These are phyloP conservation scores for Mobula birostris DNA, from an alignment of 2,113 vertebrate species.

Conservation along the genomic window DNA sequence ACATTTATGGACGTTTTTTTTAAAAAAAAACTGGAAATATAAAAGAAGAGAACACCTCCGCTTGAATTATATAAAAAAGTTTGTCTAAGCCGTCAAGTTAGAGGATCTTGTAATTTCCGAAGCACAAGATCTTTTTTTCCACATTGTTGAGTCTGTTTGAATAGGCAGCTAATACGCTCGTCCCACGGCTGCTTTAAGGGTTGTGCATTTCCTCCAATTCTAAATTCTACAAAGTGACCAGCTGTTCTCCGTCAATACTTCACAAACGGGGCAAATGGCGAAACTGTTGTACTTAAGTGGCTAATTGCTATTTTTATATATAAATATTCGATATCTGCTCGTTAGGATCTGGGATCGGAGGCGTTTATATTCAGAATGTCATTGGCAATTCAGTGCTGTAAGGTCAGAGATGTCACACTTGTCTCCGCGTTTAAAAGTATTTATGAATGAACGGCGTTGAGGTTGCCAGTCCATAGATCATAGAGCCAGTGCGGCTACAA, in stretches of 20 bases:
- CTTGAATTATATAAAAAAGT: neutral
- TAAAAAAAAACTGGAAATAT: no score
- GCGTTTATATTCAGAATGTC: slow-evolving; percentile 49
- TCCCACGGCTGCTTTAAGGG: neutral
- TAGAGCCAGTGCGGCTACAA: slow-evolving; percentile 58
- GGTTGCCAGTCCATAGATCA: slow-evolving; percentile 66
- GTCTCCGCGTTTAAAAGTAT: slow-evolving; percentile 60
- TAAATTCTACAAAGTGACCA: neutral
- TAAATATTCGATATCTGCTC: neutral
- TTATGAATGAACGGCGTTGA: slow-evolving; percentile 69
- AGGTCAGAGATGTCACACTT: slow-evolving; percentile 46
- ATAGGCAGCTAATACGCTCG: neutral
- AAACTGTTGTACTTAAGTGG: neutral
- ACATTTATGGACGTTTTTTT: neutral
- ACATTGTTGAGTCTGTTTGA: neutral
- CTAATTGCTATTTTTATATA: no score
- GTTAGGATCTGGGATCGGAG: neutral
- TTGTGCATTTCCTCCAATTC: neutral
- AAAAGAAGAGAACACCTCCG: no score
- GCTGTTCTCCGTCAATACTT: neutral
- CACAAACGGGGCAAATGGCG: neutral
- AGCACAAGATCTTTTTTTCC: neutral
- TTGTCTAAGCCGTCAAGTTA: slow-evolving; percentile 7
- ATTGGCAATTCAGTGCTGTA: slow-evolving; percentile 50
- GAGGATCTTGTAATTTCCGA: slow-evolving; percentile 4